Conservation (phyloP, 2,797 vertebrate species). For the Leuciscus waleckii region DNA sequence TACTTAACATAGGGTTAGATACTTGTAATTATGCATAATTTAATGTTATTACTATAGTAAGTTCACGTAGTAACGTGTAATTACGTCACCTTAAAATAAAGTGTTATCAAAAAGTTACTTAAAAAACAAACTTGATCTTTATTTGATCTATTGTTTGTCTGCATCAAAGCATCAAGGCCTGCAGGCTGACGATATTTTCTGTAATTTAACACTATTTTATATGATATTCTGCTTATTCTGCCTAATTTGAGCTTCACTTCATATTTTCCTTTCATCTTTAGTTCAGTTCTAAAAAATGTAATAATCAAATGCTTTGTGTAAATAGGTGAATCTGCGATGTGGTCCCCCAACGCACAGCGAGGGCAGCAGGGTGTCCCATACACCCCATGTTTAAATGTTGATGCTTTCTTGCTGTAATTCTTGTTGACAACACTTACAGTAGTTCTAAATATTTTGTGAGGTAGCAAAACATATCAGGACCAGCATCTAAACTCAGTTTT, state of each 20-base stretch:
- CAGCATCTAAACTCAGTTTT: constrained; percentile 23
- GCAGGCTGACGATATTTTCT: not conserved
- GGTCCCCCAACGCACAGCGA: not conserved
- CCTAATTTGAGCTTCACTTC: not conserved
- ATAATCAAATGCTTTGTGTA: not conserved
- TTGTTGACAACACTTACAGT: not conserved
- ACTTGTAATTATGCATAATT: no score
- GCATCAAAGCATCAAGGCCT: not conserved
- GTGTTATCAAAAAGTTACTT: no score
- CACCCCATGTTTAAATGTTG: not conserved
- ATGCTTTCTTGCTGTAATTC: not conserved
- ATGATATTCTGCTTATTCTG: not conserved
- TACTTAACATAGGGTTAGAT: no score
- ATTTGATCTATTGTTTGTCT: not conserved
- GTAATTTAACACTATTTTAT: not conserved
- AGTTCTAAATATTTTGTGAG: not conserved
- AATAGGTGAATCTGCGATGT: not conserved
- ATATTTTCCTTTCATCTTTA: not conserved
- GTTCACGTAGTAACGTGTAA: no score
- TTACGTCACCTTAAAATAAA: no score
- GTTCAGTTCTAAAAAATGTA: not conserved
- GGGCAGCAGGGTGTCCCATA: not conserved
- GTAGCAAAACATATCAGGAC: constrained; percentile 1
- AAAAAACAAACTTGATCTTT: not conserved
- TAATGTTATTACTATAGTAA: no score